Base-by-base conservation (phyloP, 2,113 vertebrate species). In the Ardeotis arabs region DNA sequence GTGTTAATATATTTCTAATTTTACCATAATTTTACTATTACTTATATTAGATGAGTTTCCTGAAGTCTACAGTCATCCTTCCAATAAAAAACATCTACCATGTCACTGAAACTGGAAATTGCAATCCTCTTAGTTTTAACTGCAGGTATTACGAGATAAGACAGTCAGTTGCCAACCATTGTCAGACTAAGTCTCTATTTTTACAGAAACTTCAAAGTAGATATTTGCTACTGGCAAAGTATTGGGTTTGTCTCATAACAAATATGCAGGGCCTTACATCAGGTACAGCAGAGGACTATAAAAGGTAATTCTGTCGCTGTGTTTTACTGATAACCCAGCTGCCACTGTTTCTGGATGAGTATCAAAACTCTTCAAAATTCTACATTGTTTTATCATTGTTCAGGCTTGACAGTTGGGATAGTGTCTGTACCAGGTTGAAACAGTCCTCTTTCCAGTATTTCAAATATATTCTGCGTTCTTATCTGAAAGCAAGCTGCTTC, bases 301-400 rank as follows among this genome's bases (percentile, higher is more conserved):
- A 78, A 74, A 96, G 89, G 87, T 76, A 93, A 84, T 91, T 93
- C 76, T 84, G 81, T 66, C 0, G 0, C 93, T 96, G 95, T 63
- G 77, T 85, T 89, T 88, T 89, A 47, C 83, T 96, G 95, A 97
- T 97, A 97, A 95, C 81, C 75, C 72, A 81, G 75, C 41, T 88
- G 78, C 92, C 24, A 6, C 28, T 52, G 67, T 39, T 97, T 86
- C 90, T 97, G 93, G 94, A 96, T 47, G 52, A 81, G 29, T n/a
- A 82, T 64, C 95, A 96, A 94, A 94, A 87, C 56, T 63, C 81
- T 67, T 50, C 1, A 7, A 82, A 93, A 95, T 90, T 66, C 67
- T 70, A 22, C 68, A 88, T 72, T 92, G 63, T 92, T 86, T 63
- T 53, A 29, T 68, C 39, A 50, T 84, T 93, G 52, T 85, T 84